Base-by-base conservation (phyloP, 35 echinoderm and acorn worm species). In the Amphiura filiformis region DNA sequence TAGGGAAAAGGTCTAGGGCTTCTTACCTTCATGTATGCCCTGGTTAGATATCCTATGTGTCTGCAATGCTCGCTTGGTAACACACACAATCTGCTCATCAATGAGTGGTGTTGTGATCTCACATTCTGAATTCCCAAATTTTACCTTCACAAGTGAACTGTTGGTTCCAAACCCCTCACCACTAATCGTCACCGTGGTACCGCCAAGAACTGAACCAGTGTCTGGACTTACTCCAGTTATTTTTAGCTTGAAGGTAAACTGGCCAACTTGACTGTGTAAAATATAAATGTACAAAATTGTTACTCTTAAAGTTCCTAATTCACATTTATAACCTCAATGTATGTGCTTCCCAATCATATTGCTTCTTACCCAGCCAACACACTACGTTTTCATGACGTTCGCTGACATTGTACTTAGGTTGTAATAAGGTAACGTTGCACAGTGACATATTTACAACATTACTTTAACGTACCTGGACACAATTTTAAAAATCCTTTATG, bases 21-120 rank as follows among this genome's bases (percentile, higher is more conserved):
- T n/a, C 88, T 88, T 70, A 91, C 93, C 41, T 80, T 90, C 65
- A 78, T 94, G 88, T 34, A 78, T 80, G 1, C 93, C 93, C 31
- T 35, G 65, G 75, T 94, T 90, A 42, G 61, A 56, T n/a, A 97
- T 89, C 42, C 76, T 2, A 94, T 81, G 18, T 12, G 42, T 65
- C 88, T 83, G 32, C 39, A 75, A 38, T 1, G 42, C 75, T 5
- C 23, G 40, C 2, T 52, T 34, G 32, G 39, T 78, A 15, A 39
- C 39, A 61, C 20, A 70, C 47, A 75, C 84, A 91, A 20, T 32
- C 39, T 61, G 91, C 35, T 0, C 34, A 20, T 33, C 78, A 52
- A 83, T 90, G 79, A 42, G 34, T 36, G 0, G 83, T 36, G 39
- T 31, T 36, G 14, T 32, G 61, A 94, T 31, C 20, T 84, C 47